Percentiles rank a stretch among this genome's conserved stretches.
These are phyloP conservation scores for Manis crassicaudata DNA, from an alignment of 2,797 vertebrate species.

Conservation along the genomic window DNA sequence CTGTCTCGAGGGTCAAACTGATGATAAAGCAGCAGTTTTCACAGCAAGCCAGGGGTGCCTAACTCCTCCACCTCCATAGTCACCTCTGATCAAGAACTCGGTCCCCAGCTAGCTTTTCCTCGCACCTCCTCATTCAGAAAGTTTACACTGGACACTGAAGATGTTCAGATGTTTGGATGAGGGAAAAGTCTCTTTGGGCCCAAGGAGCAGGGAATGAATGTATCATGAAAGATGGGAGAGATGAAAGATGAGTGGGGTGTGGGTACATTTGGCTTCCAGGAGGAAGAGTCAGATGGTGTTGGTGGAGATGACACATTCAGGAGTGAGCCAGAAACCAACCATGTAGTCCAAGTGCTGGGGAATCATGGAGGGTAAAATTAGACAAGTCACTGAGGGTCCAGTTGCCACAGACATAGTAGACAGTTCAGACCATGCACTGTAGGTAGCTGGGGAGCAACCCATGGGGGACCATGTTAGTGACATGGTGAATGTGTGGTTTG, in stretches of 20 bases:
- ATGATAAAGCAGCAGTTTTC: neutral
- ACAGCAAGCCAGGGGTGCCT: neutral
- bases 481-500: neutral
- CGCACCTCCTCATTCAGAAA: neutral
- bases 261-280: neutral
- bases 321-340: neutral
- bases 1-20: rapidly evolving
- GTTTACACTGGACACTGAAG: neutral
- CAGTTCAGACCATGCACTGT: neutral
- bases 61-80: no score
- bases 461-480: neutral
- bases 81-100: neutral
- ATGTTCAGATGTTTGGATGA: neutral
- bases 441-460: no score
- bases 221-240: neutral
- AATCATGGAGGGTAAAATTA: neutral
- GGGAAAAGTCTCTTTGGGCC: neutral
- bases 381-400: neutral
- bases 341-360: neutral
- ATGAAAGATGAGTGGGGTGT: neutral
- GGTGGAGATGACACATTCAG: neutral
- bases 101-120: neutral
- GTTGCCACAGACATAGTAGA: neutral
- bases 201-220: no score
- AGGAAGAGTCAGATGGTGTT: neutral